Evolutionary conservation across 2,113 vertebrate species (phyloP).

Genomic region (Corvus hawaiiensis): DNA sequence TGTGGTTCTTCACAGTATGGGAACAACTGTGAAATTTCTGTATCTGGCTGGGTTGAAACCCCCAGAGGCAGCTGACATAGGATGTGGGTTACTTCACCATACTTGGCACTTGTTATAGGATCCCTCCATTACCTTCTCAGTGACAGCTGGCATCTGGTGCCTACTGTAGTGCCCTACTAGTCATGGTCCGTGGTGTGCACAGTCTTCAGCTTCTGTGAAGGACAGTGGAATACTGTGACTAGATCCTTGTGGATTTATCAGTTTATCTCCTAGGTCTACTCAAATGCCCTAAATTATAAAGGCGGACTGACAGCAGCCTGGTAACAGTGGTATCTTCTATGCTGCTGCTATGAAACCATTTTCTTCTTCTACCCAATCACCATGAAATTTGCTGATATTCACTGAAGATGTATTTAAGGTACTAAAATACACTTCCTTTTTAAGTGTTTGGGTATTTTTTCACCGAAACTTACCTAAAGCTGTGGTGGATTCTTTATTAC

Average conservation of each 20-base stretch:
- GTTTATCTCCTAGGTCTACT: background rate
- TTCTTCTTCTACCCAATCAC: background rate
- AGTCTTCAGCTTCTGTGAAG: background rate
- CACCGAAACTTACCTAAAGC: background rate
- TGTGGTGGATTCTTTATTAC: background rate
- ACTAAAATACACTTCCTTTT: background rate
- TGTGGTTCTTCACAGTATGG: background rate
- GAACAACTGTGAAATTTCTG: background rate
- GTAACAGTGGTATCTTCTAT: background rate
- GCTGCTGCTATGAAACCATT: background rate
- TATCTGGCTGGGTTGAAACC: background rate
- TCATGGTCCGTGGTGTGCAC: background rate
- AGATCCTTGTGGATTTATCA: background rate
- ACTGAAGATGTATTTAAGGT: background rate
- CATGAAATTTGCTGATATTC: background rate
- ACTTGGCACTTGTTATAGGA: background rate
- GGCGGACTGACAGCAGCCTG: background rate
- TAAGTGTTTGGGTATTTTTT: background rate
- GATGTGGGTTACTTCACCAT: background rate
- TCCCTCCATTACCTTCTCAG: background rate
- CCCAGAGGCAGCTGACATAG: background rate
- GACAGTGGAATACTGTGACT: background rate
- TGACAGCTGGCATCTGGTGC: background rate
- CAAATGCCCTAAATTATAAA: background rate
- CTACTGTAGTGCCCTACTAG: background rate